Evolutionary conservation across 2,797 vertebrate species (phyloP).

Genomic region (Eidolon dupreanum): DNA sequence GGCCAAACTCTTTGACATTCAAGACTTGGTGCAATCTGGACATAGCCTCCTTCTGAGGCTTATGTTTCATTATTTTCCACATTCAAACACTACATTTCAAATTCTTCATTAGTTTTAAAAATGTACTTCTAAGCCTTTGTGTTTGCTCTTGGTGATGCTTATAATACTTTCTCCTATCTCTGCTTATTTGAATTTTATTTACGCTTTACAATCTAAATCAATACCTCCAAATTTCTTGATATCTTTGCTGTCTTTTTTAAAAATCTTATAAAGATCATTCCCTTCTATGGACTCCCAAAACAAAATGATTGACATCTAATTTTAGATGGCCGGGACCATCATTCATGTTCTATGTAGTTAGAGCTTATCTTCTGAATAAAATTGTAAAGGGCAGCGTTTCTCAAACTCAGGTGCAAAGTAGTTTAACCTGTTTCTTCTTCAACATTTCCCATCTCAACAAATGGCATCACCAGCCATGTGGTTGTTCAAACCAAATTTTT

Average conservation of each 20-base stretch:
- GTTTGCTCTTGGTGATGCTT: not conserved
- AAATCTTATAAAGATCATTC: not conserved
- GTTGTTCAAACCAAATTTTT: not conserved
- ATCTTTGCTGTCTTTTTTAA: not conserved
- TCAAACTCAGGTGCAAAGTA: not conserved
- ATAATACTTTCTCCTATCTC: not conserved
- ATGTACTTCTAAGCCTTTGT: not conserved
- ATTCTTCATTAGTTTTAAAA: not conserved
- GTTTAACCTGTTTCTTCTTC: not conserved
- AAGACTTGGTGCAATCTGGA: not conserved
- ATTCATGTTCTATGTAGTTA: not conserved
- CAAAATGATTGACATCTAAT: not conserved
- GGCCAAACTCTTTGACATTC: not conserved
- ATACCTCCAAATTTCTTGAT: not conserved
- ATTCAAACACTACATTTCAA: not conserved
- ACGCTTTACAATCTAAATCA: not conserved
- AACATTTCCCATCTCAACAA: not conserved
- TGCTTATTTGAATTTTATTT: constrained; percentile 31
- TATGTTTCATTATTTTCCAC: not conserved
- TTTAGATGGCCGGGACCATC: not conserved
- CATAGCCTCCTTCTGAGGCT: not conserved
- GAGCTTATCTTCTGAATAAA: not conserved
- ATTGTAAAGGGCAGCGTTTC: not conserved
- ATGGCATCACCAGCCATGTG: not conserved
- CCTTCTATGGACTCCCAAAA: not conserved